phyloP scores from a whole-genome alignment of 2,797 vertebrate species.

The Brachymystax lenok region DNA sequence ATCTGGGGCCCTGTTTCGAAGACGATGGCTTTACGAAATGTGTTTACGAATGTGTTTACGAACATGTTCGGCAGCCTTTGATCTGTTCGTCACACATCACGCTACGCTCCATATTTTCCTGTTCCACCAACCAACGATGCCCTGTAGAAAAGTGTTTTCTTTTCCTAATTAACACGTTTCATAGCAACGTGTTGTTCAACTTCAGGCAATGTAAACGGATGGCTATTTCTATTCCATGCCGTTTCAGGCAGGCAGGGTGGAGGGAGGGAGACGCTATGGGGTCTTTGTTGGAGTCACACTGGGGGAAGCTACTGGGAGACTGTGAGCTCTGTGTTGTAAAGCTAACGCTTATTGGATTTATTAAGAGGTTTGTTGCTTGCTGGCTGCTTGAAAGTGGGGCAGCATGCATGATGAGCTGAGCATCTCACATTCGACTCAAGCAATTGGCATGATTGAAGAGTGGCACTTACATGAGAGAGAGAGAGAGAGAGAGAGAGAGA shows the following conservation, averaged over 20 bases:
- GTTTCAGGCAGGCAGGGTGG: not conserved
- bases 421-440: not conserved
- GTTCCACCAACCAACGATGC: no score
- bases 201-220: not conserved
- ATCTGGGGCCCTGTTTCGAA: not conserved
- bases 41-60: not conserved
- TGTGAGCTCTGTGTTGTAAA: not conserved
- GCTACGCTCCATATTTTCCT: not conserved
- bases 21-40: not conserved
- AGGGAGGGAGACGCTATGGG: not conserved
- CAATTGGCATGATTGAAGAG: conserved; percentile 7
- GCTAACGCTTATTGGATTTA: not conserved
- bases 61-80: not conserved
- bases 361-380: not conserved
- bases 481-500: not conserved
- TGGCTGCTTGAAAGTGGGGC: conserved; percentile 8
- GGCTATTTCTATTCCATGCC: not conserved
- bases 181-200: not conserved
- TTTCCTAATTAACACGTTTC: not conserved
- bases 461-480: conserved; percentile 7
- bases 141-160: not conserved
- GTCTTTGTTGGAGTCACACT: not conserved
- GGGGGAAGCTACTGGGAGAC: not conserved
- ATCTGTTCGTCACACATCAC: not conserved
- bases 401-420: not conserved